Conservation (phyloP, 2,797 vertebrate genomes). For the Pteronotus mesoamericanus region DNA sequence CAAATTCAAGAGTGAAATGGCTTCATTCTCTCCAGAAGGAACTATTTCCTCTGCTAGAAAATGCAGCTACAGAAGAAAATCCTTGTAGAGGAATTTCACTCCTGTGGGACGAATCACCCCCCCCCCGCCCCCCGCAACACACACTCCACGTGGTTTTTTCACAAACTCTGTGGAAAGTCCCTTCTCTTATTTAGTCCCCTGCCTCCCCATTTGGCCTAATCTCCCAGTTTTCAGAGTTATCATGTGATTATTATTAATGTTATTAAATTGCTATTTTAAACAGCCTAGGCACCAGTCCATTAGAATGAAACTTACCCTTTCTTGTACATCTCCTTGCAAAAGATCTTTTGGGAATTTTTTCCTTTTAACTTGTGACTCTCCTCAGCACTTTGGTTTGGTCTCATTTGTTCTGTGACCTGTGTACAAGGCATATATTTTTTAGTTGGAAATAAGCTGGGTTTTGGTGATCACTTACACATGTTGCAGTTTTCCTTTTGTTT, state of each 20-base stretch:
- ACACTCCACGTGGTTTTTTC: neutral
- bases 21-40: neutral
- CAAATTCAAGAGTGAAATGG: neutral
- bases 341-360: neutral
- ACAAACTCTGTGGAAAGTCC: neutral
- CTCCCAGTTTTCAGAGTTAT: neutral
- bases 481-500: constrained; percentile 3
- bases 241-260: neutral
- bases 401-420: constrained; percentile 15
- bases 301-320: neutral
- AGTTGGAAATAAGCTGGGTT: neutral
- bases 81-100: neutral
- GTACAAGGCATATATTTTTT: neutral
- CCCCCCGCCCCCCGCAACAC: rapidly evolving
- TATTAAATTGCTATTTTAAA: neutral
- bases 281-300: neutral
- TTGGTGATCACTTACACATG: constrained; percentile 28
- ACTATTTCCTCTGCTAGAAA: neutral
- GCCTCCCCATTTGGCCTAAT: neutral
- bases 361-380: neutral
- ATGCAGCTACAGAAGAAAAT: neutral
- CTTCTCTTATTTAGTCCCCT: neutral
- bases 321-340: neutral
- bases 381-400: neutral
- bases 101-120: neutral